Percentiles rank a stretch among this genome's conserved stretches.
These are phyloP conservation scores for Drosophila fuyamai DNA, from an alignment of 1,140 invertebrate genomes.

Conservation along the genomic window DNA sequence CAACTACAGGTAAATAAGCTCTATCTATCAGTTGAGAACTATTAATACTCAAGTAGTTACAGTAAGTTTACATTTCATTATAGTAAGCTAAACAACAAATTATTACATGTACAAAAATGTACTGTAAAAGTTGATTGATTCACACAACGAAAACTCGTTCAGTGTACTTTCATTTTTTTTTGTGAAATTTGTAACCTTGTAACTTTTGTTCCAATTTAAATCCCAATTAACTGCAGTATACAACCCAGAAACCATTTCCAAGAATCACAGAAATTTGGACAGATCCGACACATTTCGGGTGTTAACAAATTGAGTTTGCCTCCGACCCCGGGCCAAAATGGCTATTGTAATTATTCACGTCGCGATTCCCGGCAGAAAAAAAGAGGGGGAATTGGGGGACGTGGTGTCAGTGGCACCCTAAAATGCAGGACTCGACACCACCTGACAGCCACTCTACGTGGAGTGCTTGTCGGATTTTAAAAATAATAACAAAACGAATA, in stretches of 20 bases:
- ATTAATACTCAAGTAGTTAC: too few relatives aligned
- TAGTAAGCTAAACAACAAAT: too few relatives aligned
- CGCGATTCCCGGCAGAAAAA: conserved; percentile 2
- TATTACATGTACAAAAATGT: too few relatives aligned
- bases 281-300: conserved; percentile 32
- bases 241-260: conserved; percentile 6
- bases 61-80: too few relatives aligned
- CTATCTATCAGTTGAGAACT: too few relatives aligned
- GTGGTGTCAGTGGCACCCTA: conserved; percentile 65
- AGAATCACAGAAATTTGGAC: conserved; percentile 23
- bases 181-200: too few relatives aligned
- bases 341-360: conserved; percentile 39
- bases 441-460: conserved; percentile 78
- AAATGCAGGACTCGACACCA: conserved; percentile 69
- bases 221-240: conserved; percentile 24
- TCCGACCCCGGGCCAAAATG: conserved; percentile 1
- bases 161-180: too few relatives aligned
- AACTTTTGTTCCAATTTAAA: conserved; percentile 10
- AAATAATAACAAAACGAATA: conserved; percentile 58
- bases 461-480: conserved; percentile 78
- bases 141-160: too few relatives aligned
- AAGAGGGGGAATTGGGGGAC: conserved; percentile 2
- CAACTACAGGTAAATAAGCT: too few relatives aligned
- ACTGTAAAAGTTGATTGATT: too few relatives aligned
- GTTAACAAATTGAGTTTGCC: conserved; percentile 31